Evolutionary conservation across 2,113 vertebrate genomes (phyloP).

Genomic region (Salminus brasiliensis): DNA sequence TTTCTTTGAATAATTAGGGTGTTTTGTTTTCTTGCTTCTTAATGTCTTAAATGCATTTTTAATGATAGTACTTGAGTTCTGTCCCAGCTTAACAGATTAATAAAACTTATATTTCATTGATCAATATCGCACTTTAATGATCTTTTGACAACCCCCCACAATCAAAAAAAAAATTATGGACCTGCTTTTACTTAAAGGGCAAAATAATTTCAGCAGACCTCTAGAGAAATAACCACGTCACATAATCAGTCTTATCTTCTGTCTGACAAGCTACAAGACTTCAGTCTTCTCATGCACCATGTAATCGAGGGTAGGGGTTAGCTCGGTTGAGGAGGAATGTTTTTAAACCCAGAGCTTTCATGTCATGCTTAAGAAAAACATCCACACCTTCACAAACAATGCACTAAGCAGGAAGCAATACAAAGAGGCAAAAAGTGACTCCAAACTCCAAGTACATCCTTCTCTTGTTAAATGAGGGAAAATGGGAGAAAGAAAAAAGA

Average conservation of each 20-base stretch:
- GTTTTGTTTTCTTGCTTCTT: too few relatives aligned
- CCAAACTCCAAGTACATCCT: slow-evolving; percentile 46
- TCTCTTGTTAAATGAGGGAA: slow-evolving; percentile 53
- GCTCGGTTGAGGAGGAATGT: slow-evolving; percentile 1
- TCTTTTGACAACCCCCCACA: not conserved
- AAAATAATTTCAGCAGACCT: slow-evolving; percentile 49
- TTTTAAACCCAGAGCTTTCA: not conserved
- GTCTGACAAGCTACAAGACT: slow-evolving; percentile 24
- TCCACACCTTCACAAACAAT: slow-evolving; percentile 21
- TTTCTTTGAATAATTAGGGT: too few relatives aligned
- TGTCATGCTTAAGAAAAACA: slow-evolving; percentile 35
- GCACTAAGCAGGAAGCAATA: slow-evolving; percentile 36
- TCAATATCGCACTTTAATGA: not conserved
- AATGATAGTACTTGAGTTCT: too few relatives aligned
- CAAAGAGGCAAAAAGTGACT: slow-evolving; percentile 34
- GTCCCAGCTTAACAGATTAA: too few relatives aligned
- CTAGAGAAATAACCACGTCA: slow-evolving; percentile 63
- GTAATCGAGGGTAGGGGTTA: not conserved
- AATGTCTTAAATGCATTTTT: too few relatives aligned
- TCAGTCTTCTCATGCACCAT: slow-evolving; percentile 44
- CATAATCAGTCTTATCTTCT: slow-evolving; percentile 48
- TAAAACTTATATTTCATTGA: not conserved
- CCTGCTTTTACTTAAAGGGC: slow-evolving; percentile 45
- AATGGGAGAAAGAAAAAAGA: slow-evolving; percentile 58
- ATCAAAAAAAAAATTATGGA: slow-evolving; percentile 39